A percentile compares a stretch with the other conserved stretches of the same genome.
Conservation (phyloP, 1,140 invertebrate genomes). For the Hyles euphorbiae region DNA sequence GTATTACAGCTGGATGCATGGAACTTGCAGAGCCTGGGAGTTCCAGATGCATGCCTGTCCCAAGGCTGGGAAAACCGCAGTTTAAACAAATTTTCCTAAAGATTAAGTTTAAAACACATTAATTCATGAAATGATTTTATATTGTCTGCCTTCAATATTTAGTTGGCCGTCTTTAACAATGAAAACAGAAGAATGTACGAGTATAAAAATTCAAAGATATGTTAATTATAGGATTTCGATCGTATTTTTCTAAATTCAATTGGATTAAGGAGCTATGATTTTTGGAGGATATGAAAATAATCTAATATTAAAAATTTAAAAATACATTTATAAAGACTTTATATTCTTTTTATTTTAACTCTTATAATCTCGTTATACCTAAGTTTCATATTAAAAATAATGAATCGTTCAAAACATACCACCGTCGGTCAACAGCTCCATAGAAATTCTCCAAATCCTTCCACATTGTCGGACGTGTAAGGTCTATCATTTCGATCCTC, state of each 20-base stretch:
- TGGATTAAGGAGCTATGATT: too few species aligned
- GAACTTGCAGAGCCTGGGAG: conserved; percentile 22
- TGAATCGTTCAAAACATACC: conserved; percentile 26
- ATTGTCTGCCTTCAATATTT: too few species aligned
- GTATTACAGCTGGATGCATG: conserved; percentile 47
- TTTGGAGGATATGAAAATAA: too few species aligned
- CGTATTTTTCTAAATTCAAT: too few species aligned
- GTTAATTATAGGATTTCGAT: too few species aligned
- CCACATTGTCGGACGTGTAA: conserved; percentile 40
- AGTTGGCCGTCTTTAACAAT: too few species aligned
- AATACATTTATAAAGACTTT: too few species aligned
- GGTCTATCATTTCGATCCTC: conserved; percentile 38
- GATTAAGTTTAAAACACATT: not conserved
- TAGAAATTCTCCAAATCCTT: conserved; percentile 34
- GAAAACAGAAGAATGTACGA: not conserved
- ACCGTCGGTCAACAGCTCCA: conserved; percentile 36
- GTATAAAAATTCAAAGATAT: too few species aligned
- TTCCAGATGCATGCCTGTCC: conserved; percentile 49
- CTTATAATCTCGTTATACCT: too few species aligned
- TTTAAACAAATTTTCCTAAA: conserved; percentile 53
- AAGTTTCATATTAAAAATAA: too few species aligned
- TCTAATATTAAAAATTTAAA: too few species aligned
- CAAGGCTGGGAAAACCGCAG: conserved; percentile 46
- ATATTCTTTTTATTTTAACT: too few species aligned
- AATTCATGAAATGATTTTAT: not conserved